Base-by-base conservation (phyloP, 1,140 invertebrate species). In the Tetragnatha versicolor region DNA sequence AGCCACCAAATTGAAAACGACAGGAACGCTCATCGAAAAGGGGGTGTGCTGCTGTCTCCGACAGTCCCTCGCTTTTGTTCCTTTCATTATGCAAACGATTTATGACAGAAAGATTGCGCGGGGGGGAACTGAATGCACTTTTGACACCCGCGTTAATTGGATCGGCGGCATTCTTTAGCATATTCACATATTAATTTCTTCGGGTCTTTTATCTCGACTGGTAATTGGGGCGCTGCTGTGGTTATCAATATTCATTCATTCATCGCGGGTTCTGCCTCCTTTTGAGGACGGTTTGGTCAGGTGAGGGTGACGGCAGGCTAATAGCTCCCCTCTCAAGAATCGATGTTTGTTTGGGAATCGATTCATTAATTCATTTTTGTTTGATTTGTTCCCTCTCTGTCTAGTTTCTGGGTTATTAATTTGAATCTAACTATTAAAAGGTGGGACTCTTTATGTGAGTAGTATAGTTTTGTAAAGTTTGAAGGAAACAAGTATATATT, bases 181-280 rank as follows among this genome's bases (percentile, higher is more conserved):
- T 70, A 53, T 55, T 55, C 49, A 20, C 51, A 70, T 53, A 70
- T 70, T 70, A 69, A 69, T 70, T 70, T 70, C 68, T 70, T 70
- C 55, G 12, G 10, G 49, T 20, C 7, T 20, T 9, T 42, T 42
- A 5, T 7, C 17, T 51, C 47, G 47, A 7, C 49, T 51, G 49
- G n/a, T 22, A 51, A 20, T 22, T 20, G n/a, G n/a, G n/a, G 25
- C 49, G 25, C n/a, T 20, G 20, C 9, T 51, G n/a, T 42, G 17
- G 17, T 9, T 42, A 42, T 9, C 17, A 42, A 17, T 17, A 42
- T 42, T 42, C 7, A 7, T 42, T 17, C 7, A 9, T 17, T 9
- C 39, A 9, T 42, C 17, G 39, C 7, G 7, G 7, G 39, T 7
- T 42, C 7, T 9, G 7, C 39, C 17, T 42, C 7, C 39, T 7